Conservation (phyloP, 2,797 vertebrate species). For the Hybognathus amarus region DNA sequence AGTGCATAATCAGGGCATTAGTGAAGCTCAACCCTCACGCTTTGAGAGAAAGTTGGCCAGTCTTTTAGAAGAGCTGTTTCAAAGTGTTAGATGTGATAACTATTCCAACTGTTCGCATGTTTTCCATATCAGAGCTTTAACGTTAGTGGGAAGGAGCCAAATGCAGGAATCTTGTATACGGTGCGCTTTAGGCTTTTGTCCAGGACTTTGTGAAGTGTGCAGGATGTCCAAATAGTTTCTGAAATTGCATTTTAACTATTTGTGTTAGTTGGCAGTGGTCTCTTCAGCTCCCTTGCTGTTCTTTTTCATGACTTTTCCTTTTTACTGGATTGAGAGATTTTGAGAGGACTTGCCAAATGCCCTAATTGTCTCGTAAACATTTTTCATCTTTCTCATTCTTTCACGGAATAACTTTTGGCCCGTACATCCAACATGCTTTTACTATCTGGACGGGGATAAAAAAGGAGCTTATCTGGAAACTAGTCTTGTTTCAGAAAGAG, state of each 20-base stretch:
- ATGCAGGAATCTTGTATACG: constrained; percentile 51
- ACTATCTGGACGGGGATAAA: constrained; percentile 67
- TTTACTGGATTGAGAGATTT: constrained; percentile 55
- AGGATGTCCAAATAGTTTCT: constrained; percentile 57
- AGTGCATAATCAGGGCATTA: neutral
- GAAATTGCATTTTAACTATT: constrained; percentile 60
- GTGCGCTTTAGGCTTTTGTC: constrained; percentile 41
- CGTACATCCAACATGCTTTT: constrained; percentile 65
- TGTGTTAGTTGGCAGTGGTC: constrained; percentile 43
- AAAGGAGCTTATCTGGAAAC: constrained; percentile 63
- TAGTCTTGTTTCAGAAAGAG: constrained; percentile 49
- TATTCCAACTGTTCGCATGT: constrained; percentile 58
- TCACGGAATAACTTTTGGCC: constrained; percentile 62
- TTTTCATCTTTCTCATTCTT: constrained; percentile 57
- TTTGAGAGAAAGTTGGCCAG: constrained; percentile 46
- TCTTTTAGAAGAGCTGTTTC: constrained; percentile 43
- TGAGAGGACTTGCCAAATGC: constrained; percentile 66
- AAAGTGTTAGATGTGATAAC: constrained; percentile 52
- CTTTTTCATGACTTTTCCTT: constrained; percentile 56
- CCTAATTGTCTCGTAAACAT: constrained; percentile 72
- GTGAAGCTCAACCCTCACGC: neutral
- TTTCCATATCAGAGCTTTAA: constrained; percentile 56
- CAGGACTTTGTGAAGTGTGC: constrained; percentile 53
- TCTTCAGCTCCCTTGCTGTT: constrained; percentile 55
- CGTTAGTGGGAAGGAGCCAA: constrained; percentile 44